Evolutionary conservation across 2,113 vertebrate species (phyloP).

Genomic region (Neodontobutis hainanensis): DNA sequence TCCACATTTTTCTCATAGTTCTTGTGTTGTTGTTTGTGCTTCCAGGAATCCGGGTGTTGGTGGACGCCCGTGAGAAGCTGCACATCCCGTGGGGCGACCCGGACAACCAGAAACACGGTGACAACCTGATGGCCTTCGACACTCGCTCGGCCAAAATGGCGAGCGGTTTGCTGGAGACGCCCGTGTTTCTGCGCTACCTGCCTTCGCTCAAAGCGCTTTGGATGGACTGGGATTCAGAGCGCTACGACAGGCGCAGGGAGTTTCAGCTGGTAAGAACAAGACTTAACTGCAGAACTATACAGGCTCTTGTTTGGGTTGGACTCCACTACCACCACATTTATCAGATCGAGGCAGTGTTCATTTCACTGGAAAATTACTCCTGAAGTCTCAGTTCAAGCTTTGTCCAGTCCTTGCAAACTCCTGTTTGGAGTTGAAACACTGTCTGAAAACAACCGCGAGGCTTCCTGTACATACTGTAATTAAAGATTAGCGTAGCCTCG

Average conservation of each 20-base stretch:
- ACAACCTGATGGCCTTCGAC: conserved; percentile 91
- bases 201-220: conserved; percentile 86
- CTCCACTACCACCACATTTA: too few relatives aligned
- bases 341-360: too few relatives aligned
- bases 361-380: too few relatives aligned
- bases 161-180: conserved; percentile 88
- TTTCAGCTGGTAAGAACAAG: conserved; percentile 92
- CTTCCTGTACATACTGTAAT: too few relatives aligned
- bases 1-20: too few relatives aligned
- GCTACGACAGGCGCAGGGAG: conserved; percentile 96
- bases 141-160: conserved; percentile 84
- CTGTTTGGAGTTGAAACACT: too few relatives aligned
- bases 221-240: conserved; percentile 92
- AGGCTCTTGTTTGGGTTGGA: too few relatives aligned
- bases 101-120: conserved; percentile 85
- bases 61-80: conserved; percentile 96
- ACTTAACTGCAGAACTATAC: background rate
- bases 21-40: background rate
- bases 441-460: too few relatives aligned
- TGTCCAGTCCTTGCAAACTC: too few relatives aligned
- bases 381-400: too few relatives aligned
- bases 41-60: conserved; percentile 91
- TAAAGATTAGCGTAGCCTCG: too few relatives aligned
- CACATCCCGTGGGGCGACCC: conserved; percentile 95
- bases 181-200: conserved; percentile 85